A percentile compares a stretch with the other conserved stretches of the same genome.
phyloP scores from a whole-genome alignment of 2,113 vertebrate species.

The Perccottus glenii region DNA sequence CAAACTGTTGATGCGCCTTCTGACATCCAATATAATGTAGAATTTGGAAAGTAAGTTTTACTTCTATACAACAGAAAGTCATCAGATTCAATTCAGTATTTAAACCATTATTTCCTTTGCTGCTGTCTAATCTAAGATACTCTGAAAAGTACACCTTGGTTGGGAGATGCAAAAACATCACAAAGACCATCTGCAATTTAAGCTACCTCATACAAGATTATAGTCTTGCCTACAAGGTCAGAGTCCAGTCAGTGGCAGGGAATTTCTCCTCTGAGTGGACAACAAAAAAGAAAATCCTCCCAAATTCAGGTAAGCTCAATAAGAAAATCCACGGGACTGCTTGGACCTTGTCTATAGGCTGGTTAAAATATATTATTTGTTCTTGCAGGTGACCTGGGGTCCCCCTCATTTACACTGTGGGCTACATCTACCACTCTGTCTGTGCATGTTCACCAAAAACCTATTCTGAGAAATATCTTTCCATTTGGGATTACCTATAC shows the following conservation, averaged over 20 bases:
- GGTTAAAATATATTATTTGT: not conserved
- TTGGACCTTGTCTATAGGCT: not conserved
- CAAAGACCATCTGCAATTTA: constrained; percentile 40
- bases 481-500: constrained; percentile 59
- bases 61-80: not conserved
- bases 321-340: not conserved
- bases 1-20: constrained; percentile 13
- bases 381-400: constrained; percentile 58
- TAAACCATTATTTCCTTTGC: not conserved
- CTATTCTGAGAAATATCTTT: constrained; percentile 57
- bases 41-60: constrained; percentile 64
- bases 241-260: constrained; percentile 53
- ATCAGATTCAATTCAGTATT: not conserved
- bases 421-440: constrained; percentile 59
- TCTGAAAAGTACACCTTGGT: not conserved
- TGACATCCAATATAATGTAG: constrained; percentile 60
- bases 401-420: constrained; percentile 69
- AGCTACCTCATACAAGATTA: constrained; percentile 36
- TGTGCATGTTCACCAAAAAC: constrained; percentile 62
- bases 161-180: constrained; percentile 41
- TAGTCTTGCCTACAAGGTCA: not conserved
- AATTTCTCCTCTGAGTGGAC: constrained; percentile 1
- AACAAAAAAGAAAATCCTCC: not conserved
- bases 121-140: constrained; percentile 41
- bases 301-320: constrained; percentile 52